phyloP scores from a whole-genome alignment of 2,797 vertebrate species.

The Distichodus sexfasciatus region DNA sequence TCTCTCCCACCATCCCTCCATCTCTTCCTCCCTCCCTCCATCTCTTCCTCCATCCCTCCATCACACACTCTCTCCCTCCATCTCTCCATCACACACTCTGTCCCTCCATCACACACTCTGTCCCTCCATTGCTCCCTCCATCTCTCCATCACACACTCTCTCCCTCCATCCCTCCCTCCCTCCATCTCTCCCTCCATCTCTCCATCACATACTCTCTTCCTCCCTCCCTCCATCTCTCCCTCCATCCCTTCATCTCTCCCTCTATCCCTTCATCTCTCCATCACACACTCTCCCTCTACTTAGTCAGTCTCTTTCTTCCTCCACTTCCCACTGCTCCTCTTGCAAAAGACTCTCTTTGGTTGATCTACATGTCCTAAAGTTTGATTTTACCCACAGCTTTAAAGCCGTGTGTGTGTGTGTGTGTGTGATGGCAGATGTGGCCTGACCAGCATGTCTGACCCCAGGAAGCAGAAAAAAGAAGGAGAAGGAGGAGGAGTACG shows the following conservation, averaged over 20 bases:
- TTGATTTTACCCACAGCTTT: too few species aligned
- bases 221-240: background rate
- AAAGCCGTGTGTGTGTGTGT: constrained; percentile 3
- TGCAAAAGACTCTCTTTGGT: too few species aligned
- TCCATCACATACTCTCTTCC: background rate
- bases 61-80: constrained; percentile 1
- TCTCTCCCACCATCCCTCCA: background rate
- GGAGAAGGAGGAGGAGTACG: background rate
- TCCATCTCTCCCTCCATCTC: background rate
- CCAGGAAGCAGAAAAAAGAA: constrained; percentile 31
- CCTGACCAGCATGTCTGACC: constrained; percentile 39
- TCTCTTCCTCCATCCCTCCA: constrained; percentile 8
- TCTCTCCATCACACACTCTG: background rate
- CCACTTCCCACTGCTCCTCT: too few species aligned
- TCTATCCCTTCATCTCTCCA: background rate
- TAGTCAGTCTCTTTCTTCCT: too few species aligned
- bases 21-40: background rate
- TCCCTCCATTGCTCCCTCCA: background rate
- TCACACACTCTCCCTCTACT: background rate
- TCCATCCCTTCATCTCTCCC: background rate
- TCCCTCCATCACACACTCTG: background rate
- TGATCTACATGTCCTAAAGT: too few species aligned
- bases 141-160: background rate
- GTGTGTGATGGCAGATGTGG: constrained; percentile 35
- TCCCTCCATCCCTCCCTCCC: too few species aligned